Evolutionary conservation across 1,140 invertebrate species (phyloP).

Genomic region (Heliconius himera): DNA sequence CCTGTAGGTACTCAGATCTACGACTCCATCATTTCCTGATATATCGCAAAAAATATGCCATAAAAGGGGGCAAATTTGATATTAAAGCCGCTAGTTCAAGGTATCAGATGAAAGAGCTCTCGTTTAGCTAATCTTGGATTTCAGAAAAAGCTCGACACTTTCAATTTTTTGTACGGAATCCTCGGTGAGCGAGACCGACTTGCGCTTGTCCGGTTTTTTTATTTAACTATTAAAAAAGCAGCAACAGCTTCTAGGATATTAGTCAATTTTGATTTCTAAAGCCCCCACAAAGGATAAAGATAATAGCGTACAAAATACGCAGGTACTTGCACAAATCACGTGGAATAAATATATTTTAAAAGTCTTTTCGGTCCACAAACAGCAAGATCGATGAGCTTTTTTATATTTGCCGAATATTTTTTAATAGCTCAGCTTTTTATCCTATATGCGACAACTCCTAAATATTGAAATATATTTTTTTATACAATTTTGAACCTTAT

Average conservation of each 20-base stretch:
- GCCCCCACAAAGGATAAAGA: neutral
- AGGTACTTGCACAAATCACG: slow-evolving; percentile 51
- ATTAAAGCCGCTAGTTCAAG: too few relatives aligned
- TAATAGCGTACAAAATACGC: slow-evolving; percentile 29
- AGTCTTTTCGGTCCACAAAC: slow-evolving; percentile 53
- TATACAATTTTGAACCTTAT: slow-evolving; percentile 16
- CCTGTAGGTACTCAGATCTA: too few relatives aligned
- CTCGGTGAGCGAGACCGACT: too few relatives aligned
- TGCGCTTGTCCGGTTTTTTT: neutral
- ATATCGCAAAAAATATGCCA: too few relatives aligned
- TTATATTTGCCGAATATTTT: slow-evolving; percentile 49
- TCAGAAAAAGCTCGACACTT: too few relatives aligned
- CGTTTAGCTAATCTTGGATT: too few relatives aligned
- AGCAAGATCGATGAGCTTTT: slow-evolving; percentile 67
- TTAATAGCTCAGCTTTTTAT: slow-evolving; percentile 27
- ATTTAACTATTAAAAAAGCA: neutral
- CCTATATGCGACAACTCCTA: neutral
- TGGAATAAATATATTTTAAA: slow-evolving; percentile 40
- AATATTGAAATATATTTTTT: neutral
- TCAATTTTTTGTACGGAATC: too few relatives aligned
- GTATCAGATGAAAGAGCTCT: too few relatives aligned
- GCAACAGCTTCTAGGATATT: neutral
- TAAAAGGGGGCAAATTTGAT: too few relatives aligned
- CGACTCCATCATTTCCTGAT: too few relatives aligned
- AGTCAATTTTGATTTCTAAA: slow-evolving; percentile 15